phyloP scores from a whole-genome alignment of 2,888 invertebrate genomes.

The Eristalis intricaria region DNA sequence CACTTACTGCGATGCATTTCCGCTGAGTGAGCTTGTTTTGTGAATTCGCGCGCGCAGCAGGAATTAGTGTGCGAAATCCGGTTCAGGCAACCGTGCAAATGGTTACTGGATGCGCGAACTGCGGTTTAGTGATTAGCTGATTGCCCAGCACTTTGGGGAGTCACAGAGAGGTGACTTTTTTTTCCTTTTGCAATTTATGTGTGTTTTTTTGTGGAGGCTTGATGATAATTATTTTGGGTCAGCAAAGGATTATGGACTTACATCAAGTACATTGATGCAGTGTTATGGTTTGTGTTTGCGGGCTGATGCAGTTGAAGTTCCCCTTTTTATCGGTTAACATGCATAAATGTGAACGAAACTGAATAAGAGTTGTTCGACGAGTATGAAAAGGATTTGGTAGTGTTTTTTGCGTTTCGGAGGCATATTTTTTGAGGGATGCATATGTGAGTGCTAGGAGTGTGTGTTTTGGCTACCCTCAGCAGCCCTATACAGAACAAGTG shows the following conservation, averaged over 20 bases:
- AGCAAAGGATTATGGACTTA: slow-evolving; percentile 37
- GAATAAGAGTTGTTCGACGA: slow-evolving; percentile 3
- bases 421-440: neutral
- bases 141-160: slow-evolving; percentile 50
- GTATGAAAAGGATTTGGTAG: slow-evolving; percentile 7
- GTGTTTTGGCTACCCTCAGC: no score
- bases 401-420: neutral
- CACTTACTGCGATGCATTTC: slow-evolving; percentile 20
- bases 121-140: slow-evolving; percentile 70
- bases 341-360: slow-evolving; percentile 5
- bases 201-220: neutral
- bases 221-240: slow-evolving; percentile 54
- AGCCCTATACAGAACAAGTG: no score
- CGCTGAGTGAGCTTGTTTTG: slow-evolving; percentile 52
- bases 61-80: slow-evolving; percentile 51
- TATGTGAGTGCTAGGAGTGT: no score
- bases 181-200: neutral
- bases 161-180: neutral
- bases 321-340: slow-evolving; percentile 3
- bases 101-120: slow-evolving; percentile 50
- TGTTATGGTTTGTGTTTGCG: neutral
- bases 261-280: slow-evolving; percentile 15
- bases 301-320: neutral
- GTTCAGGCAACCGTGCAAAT: slow-evolving; percentile 55
- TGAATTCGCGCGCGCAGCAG: slow-evolving; percentile 21